Evolutionary conservation across 2,888 invertebrate genomes (phyloP), one percentile per base, ranked within the genome.

Genomic region (Theretra japonica): DNA sequence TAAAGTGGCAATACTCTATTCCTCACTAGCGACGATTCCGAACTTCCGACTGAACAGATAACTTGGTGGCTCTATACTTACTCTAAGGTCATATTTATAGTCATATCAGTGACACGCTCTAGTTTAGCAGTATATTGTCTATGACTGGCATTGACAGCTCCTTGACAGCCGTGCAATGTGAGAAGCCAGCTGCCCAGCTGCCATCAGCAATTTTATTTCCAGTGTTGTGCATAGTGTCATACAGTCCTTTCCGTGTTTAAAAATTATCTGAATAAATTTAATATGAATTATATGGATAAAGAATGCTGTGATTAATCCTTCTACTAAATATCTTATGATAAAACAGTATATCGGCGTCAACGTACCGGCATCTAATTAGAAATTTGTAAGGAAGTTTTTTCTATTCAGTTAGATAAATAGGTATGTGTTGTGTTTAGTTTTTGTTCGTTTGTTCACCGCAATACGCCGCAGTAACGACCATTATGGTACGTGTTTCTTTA

Each of bases 401-500:
- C 23, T 65, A 65, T 65, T 65, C 41, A 23, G 62, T 62, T 65
- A 33, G 17, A 25, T 65, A 23, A 21, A 23, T 60, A 60, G 71
- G 78, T 82, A 80, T 82, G 79, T 86, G 78, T 81, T 80, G 79
- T 83, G 75, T 78, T 85, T 86, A 83, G 83, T 86, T 86, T 83
- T 82, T 80, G 78, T 84, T 81, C 75, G 82, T 77, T 48, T 65
- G 23, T 65, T 83, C 77, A 74, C 79, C 75, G 79, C 79, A 73
- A 21, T 65, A 74, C 81, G 79, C 82, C 73, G 75, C 82, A 81
- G 78, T 83, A 74, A 74, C 72, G 72, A 80, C 73, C 79, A 85
- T 79, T 79, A 90, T 90, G 90, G 90, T 90, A 90, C 79, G 90
- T 89, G 77, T 79, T 68, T 73, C 68, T n/a, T n/a, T 58, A 60